Conservation (phyloP, 2,888 invertebrate species). For the Congeria kusceri region DNA sequence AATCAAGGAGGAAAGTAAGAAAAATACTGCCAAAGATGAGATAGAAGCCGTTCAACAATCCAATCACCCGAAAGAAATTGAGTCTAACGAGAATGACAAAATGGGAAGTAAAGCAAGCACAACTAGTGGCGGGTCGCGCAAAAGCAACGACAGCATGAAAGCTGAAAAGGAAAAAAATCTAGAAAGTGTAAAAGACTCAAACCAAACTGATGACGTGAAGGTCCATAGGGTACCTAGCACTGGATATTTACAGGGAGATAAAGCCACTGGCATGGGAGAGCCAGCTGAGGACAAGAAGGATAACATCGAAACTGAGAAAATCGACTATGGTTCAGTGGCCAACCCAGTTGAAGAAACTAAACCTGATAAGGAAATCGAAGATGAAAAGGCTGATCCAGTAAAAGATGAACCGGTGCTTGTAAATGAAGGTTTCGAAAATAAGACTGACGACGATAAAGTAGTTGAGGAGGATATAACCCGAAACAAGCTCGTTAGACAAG, state of each 20-base stretch:
- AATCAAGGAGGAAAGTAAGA: slow-evolving; percentile 8
- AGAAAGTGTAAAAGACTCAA: background rate
- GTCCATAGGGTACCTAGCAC: slow-evolving; percentile 47
- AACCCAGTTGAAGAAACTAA: too few relatives aligned
- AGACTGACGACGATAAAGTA: slow-evolving; percentile 9
- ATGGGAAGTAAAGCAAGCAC: slow-evolving; percentile 40
- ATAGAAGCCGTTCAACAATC: slow-evolving; percentile 7
- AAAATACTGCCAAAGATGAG: slow-evolving; percentile 5
- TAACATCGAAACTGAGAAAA: too few relatives aligned
- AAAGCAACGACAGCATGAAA: slow-evolving; percentile 7
- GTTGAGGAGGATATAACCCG: background rate
- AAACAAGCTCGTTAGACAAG: slow-evolving; percentile 40
- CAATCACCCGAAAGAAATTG: background rate
- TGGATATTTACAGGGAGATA: slow-evolving; percentile 7
- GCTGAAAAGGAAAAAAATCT: slow-evolving; percentile 14
- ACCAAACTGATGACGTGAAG: slow-evolving; percentile 28
- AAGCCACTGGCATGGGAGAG: background rate
- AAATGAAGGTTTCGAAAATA: background rate
- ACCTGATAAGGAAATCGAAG: background rate
- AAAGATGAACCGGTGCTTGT: slow-evolving; percentile 12
- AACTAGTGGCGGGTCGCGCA: background rate
- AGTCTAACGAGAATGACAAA: slow-evolving; percentile 15
- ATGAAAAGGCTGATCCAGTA: slow-evolving; percentile 6
- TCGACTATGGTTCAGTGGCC: too few relatives aligned
- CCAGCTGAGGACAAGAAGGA: background rate